Evolutionary conservation across 2,888 invertebrate genomes (phyloP).

Genomic region (Exephanes ischioxanthus): DNA sequence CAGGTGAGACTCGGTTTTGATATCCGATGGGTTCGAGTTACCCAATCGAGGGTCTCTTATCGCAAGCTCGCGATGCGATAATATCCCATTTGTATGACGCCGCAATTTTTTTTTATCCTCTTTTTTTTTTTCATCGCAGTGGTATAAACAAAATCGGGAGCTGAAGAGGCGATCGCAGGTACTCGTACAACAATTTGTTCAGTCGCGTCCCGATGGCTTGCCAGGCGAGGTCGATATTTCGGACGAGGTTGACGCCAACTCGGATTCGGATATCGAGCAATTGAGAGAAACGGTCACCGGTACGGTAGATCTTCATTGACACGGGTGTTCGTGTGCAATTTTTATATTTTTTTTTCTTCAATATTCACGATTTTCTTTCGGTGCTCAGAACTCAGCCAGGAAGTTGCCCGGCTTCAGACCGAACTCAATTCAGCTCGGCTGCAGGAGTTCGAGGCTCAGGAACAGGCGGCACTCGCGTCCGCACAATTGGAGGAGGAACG

Average conservation of each 20-base stretch:
- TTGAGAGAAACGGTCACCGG: constrained; percentile 88
- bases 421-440: constrained; percentile 88
- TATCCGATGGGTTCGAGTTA: constrained; percentile 51
- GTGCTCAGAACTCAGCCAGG: constrained; percentile 87
- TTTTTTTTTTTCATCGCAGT: constrained; percentile 84
- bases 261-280: constrained; percentile 88
- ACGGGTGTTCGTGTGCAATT: background rate
- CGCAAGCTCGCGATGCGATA: background rate
- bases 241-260: constrained; percentile 82
- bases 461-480: constrained; percentile 84
- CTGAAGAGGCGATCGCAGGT: constrained; percentile 90
- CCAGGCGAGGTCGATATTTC: constrained; percentile 81
- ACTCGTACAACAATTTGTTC: constrained; percentile 87
- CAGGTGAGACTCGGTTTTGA: constrained; percentile 75
- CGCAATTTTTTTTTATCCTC: background rate
- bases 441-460: constrained; percentile 91
- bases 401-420: constrained; percentile 89
- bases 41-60: constrained; percentile 41
- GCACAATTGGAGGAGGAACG: constrained; percentile 87
- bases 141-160: constrained; percentile 92
- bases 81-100: background rate
- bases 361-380: constrained; percentile 16
- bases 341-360: background rate
- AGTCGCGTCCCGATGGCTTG: constrained; percentile 86
- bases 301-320: constrained; percentile 74